Evolutionary conservation across 1,140 invertebrate species (phyloP).

Genomic region (Drosophila parvula): DNA sequence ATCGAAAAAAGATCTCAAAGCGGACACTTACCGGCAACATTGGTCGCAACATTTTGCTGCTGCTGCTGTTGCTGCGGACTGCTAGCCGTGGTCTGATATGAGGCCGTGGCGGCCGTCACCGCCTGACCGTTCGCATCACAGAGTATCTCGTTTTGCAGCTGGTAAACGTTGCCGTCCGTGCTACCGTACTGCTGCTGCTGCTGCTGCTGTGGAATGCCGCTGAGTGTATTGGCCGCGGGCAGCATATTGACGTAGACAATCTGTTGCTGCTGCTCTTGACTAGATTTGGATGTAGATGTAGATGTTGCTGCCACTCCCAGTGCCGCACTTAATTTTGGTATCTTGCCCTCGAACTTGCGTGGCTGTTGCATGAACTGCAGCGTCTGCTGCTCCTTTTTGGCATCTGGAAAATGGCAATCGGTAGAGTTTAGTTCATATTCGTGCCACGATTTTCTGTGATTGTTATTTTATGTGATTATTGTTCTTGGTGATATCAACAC

Average conservation of each 20-base stretch:
- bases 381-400: conserved; percentile 68
- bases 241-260: conserved; percentile 74
- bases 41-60: conserved; percentile 63
- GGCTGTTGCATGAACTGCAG: conserved; percentile 79
- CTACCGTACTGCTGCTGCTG: conserved; percentile 58
- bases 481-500: conserved; percentile 50
- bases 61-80: conserved; percentile 64
- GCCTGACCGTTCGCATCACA: conserved; percentile 76
- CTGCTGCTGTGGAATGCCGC: conserved; percentile 78
- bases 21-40: conserved; percentile 69
- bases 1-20: conserved; percentile 44
- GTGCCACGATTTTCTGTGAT: conserved; percentile 1
- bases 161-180: conserved; percentile 77
- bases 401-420: conserved; percentile 70
- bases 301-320: conserved; percentile 60
- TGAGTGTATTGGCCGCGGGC: conserved; percentile 77
- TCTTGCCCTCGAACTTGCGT: conserved; percentile 82
- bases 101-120: conserved; percentile 57
- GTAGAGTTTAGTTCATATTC: conserved; percentile 45
- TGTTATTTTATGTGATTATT: conserved; percentile 19
- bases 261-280: conserved; percentile 64
- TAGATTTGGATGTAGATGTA: conserved; percentile 78
- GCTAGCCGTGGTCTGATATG: conserved; percentile 72
- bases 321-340: conserved; percentile 74
- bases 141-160: conserved; percentile 80